Evolutionary conservation across 2,113 vertebrate genomes (phyloP).

Genomic region (Columba janthina): DNA sequence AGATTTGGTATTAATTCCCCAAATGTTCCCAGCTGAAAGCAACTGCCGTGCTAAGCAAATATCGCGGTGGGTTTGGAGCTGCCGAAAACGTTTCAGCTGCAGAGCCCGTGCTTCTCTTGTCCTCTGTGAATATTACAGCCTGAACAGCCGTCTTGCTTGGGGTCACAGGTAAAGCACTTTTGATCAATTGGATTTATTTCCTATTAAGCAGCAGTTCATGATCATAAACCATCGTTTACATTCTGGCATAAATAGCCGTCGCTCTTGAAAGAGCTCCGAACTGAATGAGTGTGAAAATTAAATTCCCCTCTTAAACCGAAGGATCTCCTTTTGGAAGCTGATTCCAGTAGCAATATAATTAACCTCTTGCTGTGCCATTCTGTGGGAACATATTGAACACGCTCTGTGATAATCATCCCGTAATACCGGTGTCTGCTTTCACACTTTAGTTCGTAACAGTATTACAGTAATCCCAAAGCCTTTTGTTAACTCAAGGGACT

Average conservation of each 20-base stretch:
- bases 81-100: background rate
- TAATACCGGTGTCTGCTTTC: constrained; percentile 45
- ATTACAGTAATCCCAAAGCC: constrained; percentile 46
- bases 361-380: constrained; percentile 70
- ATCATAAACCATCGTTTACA: constrained; percentile 52
- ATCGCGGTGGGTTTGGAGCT: background rate
- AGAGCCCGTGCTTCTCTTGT: background rate
- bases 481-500: constrained; percentile 8
- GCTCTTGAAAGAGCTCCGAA: constrained; percentile 29
- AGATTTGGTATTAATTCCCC: constrained; percentile 1
- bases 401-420: constrained; percentile 46
- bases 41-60: background rate
- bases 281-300: constrained; percentile 65
- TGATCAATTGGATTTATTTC: constrained; percentile 53
- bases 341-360: constrained; percentile 56
- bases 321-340: constrained; percentile 59
- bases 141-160: background rate
- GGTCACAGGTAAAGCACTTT: constrained; percentile 42
- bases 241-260: constrained; percentile 33
- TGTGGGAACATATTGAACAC: constrained; percentile 55
- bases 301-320: constrained; percentile 47
- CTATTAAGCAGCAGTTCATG: constrained; percentile 40
- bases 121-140: background rate
- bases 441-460: constrained; percentile 25
- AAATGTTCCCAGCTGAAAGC: background rate